Conservation (phyloP, 2,113 vertebrate species). For the Heterotilapia buettikoferi region DNA sequence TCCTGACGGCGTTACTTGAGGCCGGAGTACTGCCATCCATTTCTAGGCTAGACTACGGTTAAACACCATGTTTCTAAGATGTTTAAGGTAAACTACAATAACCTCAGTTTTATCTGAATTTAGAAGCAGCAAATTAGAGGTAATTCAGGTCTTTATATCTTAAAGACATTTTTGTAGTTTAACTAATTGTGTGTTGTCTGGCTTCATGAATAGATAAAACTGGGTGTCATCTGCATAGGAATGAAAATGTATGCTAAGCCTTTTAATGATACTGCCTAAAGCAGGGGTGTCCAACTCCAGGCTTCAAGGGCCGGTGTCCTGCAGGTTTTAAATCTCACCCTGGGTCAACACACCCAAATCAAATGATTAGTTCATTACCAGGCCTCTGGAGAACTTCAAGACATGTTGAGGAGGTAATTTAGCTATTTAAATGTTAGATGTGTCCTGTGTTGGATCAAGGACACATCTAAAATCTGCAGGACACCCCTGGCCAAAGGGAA, state of each 20-base stretch:
- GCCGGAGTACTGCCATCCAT: background rate
- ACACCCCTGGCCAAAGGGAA: background rate
- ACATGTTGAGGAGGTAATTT: background rate
- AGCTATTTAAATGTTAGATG: background rate
- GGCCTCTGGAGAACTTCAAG: background rate
- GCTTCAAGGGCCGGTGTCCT: background rate
- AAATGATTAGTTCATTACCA: background rate
- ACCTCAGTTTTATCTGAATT: background rate
- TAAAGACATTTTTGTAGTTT: background rate
- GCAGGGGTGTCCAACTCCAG: accelerated
- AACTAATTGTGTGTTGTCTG: background rate
- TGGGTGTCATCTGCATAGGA: background rate
- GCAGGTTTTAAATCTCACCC: background rate
- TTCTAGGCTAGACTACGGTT: background rate
- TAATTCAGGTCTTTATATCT: background rate
- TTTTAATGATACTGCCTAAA: background rate
- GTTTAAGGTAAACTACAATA: background rate
- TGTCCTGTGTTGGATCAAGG: background rate
- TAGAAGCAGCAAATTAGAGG: accelerated
- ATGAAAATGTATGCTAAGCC: background rate
- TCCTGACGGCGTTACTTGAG: background rate
- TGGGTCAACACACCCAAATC: background rate
- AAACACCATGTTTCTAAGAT: background rate
- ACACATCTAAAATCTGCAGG: background rate
- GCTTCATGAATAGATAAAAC: background rate